phyloP scores from a whole-genome alignment of 2,797 vertebrate species.

The Amazona finschi region DNA sequence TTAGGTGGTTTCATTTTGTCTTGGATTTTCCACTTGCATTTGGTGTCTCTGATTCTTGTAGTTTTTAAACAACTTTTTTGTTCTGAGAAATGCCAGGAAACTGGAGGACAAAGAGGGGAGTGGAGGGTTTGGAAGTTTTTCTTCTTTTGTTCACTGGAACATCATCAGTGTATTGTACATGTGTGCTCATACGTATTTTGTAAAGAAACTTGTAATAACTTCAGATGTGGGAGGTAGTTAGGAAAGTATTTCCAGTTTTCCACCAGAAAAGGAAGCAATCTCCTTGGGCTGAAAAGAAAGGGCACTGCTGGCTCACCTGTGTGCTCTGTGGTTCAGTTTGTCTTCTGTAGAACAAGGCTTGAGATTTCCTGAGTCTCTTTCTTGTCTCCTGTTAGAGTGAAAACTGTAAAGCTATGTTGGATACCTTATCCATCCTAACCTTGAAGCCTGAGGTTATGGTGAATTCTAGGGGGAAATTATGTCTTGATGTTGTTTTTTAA shows the following conservation, averaged over 20 bases:
- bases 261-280: background rate
- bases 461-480: background rate
- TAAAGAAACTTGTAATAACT: background rate
- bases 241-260: background rate
- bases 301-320: background rate
- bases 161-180: background rate
- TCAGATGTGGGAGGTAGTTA: background rate
- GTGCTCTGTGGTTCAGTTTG: background rate
- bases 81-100: background rate
- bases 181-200: background rate
- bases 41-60: background rate
- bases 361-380: background rate
- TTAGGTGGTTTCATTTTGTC: background rate
- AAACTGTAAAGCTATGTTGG: background rate
- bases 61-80: background rate
- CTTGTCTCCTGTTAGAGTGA: background rate
- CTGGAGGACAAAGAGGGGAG: background rate
- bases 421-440: background rate
- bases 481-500: background rate
- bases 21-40: background rate
- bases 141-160: background rate
- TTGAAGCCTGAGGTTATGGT: background rate
- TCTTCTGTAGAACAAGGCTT: background rate
- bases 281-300: background rate
- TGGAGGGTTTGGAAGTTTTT: rapidly evolving